A percentile compares a stretch with the other conserved stretches of the same genome.
phyloP scores from a whole-genome alignment of 2,797 vertebrate species.

The Melanotaenia boesemani region DNA sequence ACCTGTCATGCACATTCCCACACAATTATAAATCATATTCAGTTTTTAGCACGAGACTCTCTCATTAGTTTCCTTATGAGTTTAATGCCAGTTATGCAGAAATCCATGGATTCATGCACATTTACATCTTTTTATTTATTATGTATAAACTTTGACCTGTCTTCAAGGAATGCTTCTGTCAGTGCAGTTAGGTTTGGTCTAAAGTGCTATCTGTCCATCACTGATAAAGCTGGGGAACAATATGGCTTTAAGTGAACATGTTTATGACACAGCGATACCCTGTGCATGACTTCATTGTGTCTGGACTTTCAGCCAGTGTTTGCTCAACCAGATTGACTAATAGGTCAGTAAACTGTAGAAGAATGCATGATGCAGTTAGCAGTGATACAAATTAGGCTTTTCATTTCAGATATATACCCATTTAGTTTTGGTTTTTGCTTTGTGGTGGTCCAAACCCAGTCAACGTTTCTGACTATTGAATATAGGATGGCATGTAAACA shows the following conservation, averaged over 20 bases:
- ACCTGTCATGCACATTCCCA: not conserved
- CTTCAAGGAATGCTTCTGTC: constrained; percentile 12
- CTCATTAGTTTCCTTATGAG: no score
- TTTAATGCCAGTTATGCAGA: not conserved
- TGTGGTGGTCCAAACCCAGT: no score
- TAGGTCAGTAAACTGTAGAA: constrained; percentile 46
- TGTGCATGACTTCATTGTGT: constrained; percentile 67
- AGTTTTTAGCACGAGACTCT: no score
- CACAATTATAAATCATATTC: no score
- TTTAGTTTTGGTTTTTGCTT: not conserved
- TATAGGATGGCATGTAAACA: no score
- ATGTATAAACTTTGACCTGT: constrained; percentile 27
- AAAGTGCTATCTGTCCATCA: constrained; percentile 38
- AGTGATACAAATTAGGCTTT: not conserved
- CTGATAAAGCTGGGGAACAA: constrained; percentile 58
- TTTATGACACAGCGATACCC: constrained; percentile 55
- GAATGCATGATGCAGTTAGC: constrained; percentile 8
- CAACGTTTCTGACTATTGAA: no score
- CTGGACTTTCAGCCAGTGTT: constrained; percentile 74
- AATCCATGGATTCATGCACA: not conserved
- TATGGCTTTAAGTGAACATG: constrained; percentile 24
- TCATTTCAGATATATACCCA: not conserved
- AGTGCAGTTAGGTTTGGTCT: constrained; percentile 27
- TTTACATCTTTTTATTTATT: not conserved
- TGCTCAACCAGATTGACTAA: constrained; percentile 49